Evolutionary conservation across 2,888 invertebrate species (phyloP).

Genomic region (Acanthacorydalis orientalis): DNA sequence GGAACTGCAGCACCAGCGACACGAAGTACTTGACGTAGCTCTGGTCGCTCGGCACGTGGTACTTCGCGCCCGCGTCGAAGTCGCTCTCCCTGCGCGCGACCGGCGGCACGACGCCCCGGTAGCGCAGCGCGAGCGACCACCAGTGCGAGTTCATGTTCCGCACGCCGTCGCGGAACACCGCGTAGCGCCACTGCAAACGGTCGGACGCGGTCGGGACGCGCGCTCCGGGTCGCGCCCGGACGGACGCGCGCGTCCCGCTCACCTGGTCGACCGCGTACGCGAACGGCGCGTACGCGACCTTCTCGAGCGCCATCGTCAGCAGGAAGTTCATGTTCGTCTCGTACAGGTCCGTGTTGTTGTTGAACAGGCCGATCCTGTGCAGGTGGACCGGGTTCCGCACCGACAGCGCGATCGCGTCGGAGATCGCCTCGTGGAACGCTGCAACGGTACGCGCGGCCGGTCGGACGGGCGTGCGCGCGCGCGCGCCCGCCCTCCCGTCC

Average conservation of each 20-base stretch:
- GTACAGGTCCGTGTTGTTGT: conserved; percentile 44
- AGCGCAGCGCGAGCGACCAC: conserved; percentile 58
- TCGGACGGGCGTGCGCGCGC: too few species aligned
- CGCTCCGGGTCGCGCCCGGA: not conserved
- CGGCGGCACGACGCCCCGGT: conserved; percentile 61
- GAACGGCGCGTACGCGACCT: conserved; percentile 62
- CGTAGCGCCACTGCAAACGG: conserved; percentile 61
- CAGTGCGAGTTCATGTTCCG: conserved; percentile 53
- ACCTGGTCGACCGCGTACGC: conserved; percentile 67
- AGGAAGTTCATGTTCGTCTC: conserved; percentile 63
- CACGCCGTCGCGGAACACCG: conserved; percentile 57
- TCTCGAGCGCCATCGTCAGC: conserved; percentile 61
- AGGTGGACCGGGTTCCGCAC: conserved; percentile 63
- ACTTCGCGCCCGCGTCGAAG: conserved; percentile 72
- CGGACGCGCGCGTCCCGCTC: conserved; percentile 10
- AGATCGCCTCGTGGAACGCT: conserved; percentile 77
- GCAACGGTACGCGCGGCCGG: conserved; percentile 12
- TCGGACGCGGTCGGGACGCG: too few species aligned
- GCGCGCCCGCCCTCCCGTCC: too few species aligned
- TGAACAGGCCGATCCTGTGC: conserved; percentile 51
- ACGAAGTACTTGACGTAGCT: conserved; percentile 65
- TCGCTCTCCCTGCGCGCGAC: conserved; percentile 49
- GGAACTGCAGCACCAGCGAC: conserved; percentile 68
- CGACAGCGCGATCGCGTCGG: conserved; percentile 62
- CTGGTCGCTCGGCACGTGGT: conserved; percentile 62